Evolutionary conservation across 2,113 vertebrate genomes (phyloP), one percentile per base, ranked within the genome.

Genomic region (Trichomycterus rosablanca): DNA sequence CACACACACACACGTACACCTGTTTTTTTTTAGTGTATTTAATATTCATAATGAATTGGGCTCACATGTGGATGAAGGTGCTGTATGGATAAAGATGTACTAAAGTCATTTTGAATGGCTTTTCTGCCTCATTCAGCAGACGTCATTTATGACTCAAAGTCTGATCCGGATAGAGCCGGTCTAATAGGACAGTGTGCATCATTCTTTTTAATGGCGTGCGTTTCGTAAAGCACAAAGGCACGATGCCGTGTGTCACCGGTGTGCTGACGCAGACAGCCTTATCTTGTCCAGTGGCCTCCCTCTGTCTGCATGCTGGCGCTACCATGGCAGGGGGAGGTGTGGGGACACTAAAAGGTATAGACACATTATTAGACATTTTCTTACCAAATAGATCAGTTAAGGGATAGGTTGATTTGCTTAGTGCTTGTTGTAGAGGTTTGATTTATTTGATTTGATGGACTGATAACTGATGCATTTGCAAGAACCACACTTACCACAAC

Each of bases 281-380:
- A 72, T 76, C 75, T 81, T 57, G 67, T 75, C 70, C 72, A 72
- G 65, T 62, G 64, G 63, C 69, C 62, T 67, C 59, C 65, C 65
- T 44, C 59, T 20, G 63, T 58, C 56, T 54, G 59, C 59, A 75
- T 78, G 70, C 58, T 67, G 64, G 55, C 28, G 48, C 54, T 12
- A 28, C 51, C 37, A 34, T 69, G 24, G 28, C 39, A 63, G 14
- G 14, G 28, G 67, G 39, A 32, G 60, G 68, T 54, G 46, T 23
- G 59, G 59, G 43, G 59, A 16, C 12, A 46, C n/a, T n/a, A 54
- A 37, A 56, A 40, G 53, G 44, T n/a, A 37, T 66, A 35, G 24
- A 53, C 51, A 40, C 42, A 70, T 64, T 20, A 57, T 20, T 46
- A 59, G 44, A 48, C 45, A 56, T 49, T n/a, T n/a, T n/a, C n/a